Evolutionary conservation across 1,140 invertebrate species (phyloP).

Genomic region (Drosophila bifasciata): DNA sequence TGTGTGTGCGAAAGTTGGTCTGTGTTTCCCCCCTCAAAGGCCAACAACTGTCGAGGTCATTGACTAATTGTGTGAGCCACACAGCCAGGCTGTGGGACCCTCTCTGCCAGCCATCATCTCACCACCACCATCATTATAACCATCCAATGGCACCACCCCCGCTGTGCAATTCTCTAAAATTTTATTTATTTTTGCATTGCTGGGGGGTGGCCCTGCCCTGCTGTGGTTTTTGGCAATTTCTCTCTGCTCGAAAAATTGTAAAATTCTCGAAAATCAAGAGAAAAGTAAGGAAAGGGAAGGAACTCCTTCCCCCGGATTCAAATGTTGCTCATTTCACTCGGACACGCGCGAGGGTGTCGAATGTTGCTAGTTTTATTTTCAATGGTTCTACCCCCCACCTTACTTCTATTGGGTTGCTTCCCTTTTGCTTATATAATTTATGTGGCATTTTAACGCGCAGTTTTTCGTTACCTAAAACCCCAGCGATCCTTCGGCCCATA

Average conservation of each 20-base stretch:
- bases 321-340: conserved; percentile 56
- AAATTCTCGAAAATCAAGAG: conserved; percentile 26
- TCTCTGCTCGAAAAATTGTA: conserved; percentile 57
- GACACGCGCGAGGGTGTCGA: conserved; percentile 56
- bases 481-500: no score
- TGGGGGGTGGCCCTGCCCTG: conserved; percentile 16
- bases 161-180: conserved; percentile 56
- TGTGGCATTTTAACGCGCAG: conserved; percentile 74
- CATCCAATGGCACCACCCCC: conserved; percentile 37
- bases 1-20: neutral
- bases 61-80: conserved; percentile 75
- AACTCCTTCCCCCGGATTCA: conserved; percentile 14
- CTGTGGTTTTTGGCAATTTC: conserved; percentile 66
- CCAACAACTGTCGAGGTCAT: conserved; percentile 69
- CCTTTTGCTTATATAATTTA: conserved; percentile 68
- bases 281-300: no score
- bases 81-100: conserved; percentile 40
- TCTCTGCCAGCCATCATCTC: conserved; percentile 3
- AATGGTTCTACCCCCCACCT: neutral
- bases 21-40: conserved; percentile 28
- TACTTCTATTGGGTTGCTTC: no score
- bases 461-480: conserved; percentile 51
- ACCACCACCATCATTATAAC: neutral
- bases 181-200: conserved; percentile 31
- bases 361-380: conserved; percentile 11